phyloP scores from a whole-genome alignment of 23 tunicate species.

The Halocynthia roretzi region DNA sequence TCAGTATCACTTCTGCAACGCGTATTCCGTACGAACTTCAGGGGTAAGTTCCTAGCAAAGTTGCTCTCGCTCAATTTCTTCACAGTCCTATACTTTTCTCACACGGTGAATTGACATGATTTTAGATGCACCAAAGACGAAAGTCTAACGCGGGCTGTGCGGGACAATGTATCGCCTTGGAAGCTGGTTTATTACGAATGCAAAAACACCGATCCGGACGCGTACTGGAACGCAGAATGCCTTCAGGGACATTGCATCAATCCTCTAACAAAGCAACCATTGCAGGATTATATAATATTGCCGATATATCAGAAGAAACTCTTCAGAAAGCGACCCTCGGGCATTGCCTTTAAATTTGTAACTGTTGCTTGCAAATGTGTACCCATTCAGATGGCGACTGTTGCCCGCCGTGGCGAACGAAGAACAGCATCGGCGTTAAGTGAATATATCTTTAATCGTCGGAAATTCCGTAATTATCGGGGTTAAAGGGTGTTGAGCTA shows the following conservation, averaged over 20 bases:
- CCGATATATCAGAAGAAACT: constrained; percentile 10
- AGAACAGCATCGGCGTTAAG: no score
- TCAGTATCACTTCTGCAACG: no score
- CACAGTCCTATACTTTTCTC: no score
- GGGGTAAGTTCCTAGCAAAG: no score
- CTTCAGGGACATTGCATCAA: constrained; percentile 12
- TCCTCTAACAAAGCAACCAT: constrained; percentile 6
- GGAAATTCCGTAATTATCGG: no score
- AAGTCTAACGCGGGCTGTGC: background rate
- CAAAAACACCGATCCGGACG: constrained; percentile 11
- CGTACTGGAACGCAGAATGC: constrained; percentile 13
- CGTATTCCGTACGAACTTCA: no score
- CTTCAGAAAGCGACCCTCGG: background rate
- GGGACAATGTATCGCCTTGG: constrained; percentile 33
- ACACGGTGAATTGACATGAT: background rate
- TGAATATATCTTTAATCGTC: background rate
- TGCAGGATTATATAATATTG: constrained; percentile 14
- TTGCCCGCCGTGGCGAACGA: no score
- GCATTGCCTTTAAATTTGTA: background rate
- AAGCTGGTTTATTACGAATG: constrained; percentile 6
- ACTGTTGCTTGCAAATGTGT: constrained; percentile 27
- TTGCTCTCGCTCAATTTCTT: no score
- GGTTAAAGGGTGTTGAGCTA: no score
- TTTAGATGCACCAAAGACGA: background rate
- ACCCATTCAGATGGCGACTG: background rate